Evolutionary conservation across 2,888 invertebrate genomes (phyloP).

Genomic region (Therioaphis trifolii): DNA sequence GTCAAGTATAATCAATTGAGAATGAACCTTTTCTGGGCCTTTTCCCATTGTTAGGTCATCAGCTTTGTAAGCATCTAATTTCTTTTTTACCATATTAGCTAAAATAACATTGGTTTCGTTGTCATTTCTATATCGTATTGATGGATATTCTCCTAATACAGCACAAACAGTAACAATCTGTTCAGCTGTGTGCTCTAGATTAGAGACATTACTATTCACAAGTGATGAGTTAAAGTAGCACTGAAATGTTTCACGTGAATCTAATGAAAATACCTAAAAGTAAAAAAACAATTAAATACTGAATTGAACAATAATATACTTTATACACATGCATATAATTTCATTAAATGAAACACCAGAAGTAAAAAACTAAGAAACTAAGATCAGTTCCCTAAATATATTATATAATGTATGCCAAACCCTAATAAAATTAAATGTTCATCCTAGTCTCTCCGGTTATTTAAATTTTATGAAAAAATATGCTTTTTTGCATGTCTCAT

Average conservation of each 20-base stretch:
- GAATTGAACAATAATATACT: not conserved
- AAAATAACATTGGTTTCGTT: slow-evolving; percentile 97
- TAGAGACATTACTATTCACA: slow-evolving; percentile 83
- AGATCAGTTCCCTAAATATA: slow-evolving; percentile 16
- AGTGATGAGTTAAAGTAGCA: slow-evolving; percentile 94
- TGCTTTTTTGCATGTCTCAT: slow-evolving; percentile 95
- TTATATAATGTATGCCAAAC: slow-evolving; percentile 80
- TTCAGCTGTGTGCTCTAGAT: slow-evolving; percentile 99
- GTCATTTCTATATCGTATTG: slow-evolving; percentile 93
- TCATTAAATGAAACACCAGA: not conserved
- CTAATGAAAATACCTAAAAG: slow-evolving; percentile 89
- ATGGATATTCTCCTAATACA: slow-evolving; percentile 97
- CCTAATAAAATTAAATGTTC: slow-evolving; percentile 97
- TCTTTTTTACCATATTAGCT: slow-evolving; percentile 97
- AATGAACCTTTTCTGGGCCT: slow-evolving; percentile 95
- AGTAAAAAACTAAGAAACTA: slow-evolving; percentile 40
- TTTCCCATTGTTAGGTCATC: slow-evolving; percentile 99
- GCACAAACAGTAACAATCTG: slow-evolving; percentile 99
- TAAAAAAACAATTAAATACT: not conserved
- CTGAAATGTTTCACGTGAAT: slow-evolving; percentile 96
- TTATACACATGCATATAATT: too few relatives aligned
- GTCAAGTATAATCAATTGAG: slow-evolving; percentile 94
- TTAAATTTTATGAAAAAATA: slow-evolving; percentile 94
- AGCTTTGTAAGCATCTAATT: slow-evolving; percentile 98
- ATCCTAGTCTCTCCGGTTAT: slow-evolving; percentile 99